Evolutionary conservation across 2,113 vertebrate species (phyloP).

Genomic region (Amblyornis subalaris): DNA sequence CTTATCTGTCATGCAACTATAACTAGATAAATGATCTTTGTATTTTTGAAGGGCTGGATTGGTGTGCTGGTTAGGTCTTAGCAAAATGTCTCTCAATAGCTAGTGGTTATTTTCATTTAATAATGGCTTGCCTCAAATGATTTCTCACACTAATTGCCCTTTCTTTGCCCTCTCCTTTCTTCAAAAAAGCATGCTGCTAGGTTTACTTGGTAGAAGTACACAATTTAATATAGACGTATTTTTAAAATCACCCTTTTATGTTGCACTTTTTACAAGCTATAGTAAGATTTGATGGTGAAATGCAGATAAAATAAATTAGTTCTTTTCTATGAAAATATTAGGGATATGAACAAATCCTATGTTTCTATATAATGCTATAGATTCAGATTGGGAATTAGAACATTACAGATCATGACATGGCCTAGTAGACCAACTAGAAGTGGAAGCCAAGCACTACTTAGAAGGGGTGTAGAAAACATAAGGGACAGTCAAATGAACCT

Average conservation of each 20-base stretch:
- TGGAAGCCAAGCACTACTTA: not conserved
- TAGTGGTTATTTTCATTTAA: not conserved
- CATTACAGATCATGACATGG: not conserved
- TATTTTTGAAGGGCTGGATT: not conserved
- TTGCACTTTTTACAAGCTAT: not conserved
- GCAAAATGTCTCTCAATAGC: not conserved
- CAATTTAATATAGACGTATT: not conserved
- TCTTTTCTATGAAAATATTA: not conserved
- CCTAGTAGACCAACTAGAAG: not conserved
- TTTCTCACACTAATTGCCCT: not conserved
- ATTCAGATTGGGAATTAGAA: not conserved
- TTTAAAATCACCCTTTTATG: not conserved
- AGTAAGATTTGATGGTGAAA: not conserved
- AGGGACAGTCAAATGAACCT: not conserved
- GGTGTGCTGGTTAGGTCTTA: not conserved
- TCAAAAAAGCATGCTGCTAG: not conserved
- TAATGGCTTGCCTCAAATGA: not conserved
- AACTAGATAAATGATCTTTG: not conserved
- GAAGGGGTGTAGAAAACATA: fast-evolving
- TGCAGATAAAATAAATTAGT: not conserved
- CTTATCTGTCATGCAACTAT: not conserved
- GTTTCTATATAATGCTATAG: not conserved
- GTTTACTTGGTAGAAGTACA: not conserved
- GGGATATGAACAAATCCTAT: not conserved
- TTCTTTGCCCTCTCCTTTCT: not conserved